These are phyloP conservation scores for Callitettix versicolor DNA, from an alignment of 1,140 invertebrate species.

Conservation along the genomic window DNA sequence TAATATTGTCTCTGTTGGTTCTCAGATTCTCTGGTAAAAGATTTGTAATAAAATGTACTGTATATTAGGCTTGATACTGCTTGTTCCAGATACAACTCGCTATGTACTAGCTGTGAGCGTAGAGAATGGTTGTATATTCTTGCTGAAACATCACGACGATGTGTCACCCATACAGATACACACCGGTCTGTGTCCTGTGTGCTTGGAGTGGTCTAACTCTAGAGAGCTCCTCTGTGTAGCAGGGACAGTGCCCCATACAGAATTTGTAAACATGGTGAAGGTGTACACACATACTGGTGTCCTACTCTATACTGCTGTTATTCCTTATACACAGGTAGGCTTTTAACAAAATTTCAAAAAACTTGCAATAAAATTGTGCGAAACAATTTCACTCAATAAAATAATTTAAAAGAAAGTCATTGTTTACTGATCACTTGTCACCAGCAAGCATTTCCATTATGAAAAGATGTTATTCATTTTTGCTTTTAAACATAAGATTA, in stretches of 20 bases:
- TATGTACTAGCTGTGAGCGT: constrained; percentile 81
- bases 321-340: constrained; percentile 61
- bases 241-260: constrained; percentile 48
- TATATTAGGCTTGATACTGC: too few species aligned
- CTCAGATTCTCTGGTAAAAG: too few species aligned
- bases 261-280: constrained; percentile 58
- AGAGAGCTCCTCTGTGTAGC: constrained; percentile 84
- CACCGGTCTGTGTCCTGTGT: constrained; percentile 66
- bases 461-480: too few species aligned
- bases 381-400: too few species aligned
- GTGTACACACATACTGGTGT: constrained; percentile 68
- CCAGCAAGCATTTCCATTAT: too few species aligned
- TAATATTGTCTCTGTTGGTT: too few species aligned
- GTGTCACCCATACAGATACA: constrained; percentile 74
- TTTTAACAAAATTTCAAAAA: background rate
- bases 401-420: too few species aligned
- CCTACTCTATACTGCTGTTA: constrained; percentile 59
- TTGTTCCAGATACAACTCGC: constrained; percentile 43
- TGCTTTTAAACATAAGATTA: too few species aligned
- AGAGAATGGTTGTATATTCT: constrained; percentile 75
- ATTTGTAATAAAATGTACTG: too few species aligned
- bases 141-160: constrained; percentile 87
- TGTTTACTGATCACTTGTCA: too few species aligned
- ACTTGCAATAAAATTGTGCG: background rate
- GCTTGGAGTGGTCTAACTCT: constrained; percentile 94